A percentile compares a stretch with the other conserved stretches of the same genome.
Conservation (phyloP, 2,797 vertebrate genomes). For the Darevskia nairensis region DNA sequence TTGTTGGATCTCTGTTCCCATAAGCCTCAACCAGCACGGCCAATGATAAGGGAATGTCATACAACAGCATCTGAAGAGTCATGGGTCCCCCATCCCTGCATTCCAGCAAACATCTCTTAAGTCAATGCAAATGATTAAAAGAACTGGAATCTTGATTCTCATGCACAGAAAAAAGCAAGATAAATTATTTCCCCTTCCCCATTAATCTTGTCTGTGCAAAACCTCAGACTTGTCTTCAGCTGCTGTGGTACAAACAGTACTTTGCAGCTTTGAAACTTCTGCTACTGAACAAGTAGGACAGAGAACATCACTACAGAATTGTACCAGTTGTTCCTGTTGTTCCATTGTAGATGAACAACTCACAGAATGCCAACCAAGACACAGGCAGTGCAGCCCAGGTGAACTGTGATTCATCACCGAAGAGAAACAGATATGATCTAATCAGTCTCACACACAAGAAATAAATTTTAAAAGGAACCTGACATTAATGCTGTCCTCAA, state of each 20-base stretch:
- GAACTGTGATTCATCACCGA: background rate
- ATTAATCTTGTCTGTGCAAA: background rate
- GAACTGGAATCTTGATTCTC: background rate
- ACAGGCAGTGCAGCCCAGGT: background rate
- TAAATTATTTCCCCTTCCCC: background rate
- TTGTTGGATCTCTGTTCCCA: background rate
- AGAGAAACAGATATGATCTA: background rate
- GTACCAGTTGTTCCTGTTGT: background rate
- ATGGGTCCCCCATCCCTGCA: background rate
- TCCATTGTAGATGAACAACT: background rate
- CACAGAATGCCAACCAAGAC: background rate
- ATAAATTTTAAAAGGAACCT: background rate
- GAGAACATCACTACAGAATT: background rate
- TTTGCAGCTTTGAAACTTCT: background rate
- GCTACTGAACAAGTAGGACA: background rate
- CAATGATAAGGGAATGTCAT: background rate
- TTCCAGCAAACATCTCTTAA: background rate
- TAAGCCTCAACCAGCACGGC: background rate
- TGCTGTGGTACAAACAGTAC: background rate
- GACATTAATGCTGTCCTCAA: no score
- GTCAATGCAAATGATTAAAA: background rate
- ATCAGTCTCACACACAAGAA: background rate
- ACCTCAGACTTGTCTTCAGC: background rate
- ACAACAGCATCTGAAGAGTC: background rate
- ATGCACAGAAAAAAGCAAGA: background rate